Percentiles rank a stretch among this genome's conserved stretches.
Evolutionary conservation across 2,113 vertebrate species (phyloP).

Genomic region (Catharus bicknelli): DNA sequence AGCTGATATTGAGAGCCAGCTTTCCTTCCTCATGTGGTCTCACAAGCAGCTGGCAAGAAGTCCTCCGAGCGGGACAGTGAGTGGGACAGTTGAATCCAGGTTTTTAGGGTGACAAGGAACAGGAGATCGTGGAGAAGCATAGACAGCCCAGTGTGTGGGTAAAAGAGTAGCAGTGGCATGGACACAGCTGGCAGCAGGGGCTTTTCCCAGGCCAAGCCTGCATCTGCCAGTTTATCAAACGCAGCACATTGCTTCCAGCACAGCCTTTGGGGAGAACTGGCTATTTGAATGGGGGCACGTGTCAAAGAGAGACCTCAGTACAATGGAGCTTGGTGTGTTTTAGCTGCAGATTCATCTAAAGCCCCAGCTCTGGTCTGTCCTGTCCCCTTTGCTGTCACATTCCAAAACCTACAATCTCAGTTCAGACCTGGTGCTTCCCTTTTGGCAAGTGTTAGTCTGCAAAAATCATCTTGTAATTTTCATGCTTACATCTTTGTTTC

Average conservation of each 20-base stretch:
- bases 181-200: background rate
- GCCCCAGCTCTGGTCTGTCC: fast-evolving
- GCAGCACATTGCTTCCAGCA: background rate
- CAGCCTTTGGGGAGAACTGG: background rate
- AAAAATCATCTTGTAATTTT: background rate
- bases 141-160: fast-evolving
- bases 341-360: background rate
- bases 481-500: background rate
- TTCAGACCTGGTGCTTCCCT: background rate
- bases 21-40: background rate
- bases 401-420: background rate
- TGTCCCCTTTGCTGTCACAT: background rate
- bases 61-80: background rate
- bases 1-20: background rate
- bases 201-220: background rate
- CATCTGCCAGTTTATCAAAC: background rate
- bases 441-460: background rate
- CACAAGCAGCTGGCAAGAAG: background rate
- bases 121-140: background rate
- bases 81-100: fast-evolving
- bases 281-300: background rate
- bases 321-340: fast-evolving
- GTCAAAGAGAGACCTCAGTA: background rate
- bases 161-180: fast-evolving
- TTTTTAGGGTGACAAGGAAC: background rate